phyloP scores from a whole-genome alignment of 2,888 invertebrate genomes.

The Chymomyza procnemis region DNA sequence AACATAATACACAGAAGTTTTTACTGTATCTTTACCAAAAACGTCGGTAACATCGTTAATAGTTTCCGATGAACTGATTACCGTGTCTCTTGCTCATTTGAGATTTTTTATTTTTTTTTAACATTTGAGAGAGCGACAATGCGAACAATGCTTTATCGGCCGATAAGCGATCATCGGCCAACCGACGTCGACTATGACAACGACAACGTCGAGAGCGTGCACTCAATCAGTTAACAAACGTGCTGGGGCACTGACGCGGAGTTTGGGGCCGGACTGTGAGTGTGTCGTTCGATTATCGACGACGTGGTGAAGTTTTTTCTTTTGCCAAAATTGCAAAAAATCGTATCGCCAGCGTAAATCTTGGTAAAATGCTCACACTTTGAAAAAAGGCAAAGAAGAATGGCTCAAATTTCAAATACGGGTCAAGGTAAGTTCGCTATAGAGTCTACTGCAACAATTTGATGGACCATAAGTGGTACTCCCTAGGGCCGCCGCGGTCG shows the following conservation, averaged over 20 bases:
- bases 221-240: conserved; percentile 63
- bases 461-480: neutral
- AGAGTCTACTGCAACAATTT: neutral
- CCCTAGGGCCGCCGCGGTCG: conserved; percentile 35
- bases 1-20: too few species aligned
- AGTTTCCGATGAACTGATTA: neutral
- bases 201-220: conserved; percentile 37
- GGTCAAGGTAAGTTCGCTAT: conserved; percentile 53
- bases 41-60: neutral
- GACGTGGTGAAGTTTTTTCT: conserved; percentile 59
- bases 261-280: conserved; percentile 29
- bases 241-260: conserved; percentile 45
- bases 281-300: conserved; percentile 57
- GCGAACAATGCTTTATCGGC: conserved; percentile 19
- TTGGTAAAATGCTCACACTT: conserved; percentile 44
- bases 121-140: neutral
- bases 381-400: conserved; percentile 34
- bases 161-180: conserved; percentile 55
- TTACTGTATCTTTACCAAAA: neutral
- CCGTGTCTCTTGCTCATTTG: neutral
- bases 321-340: conserved; percentile 27
- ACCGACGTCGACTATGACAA: neutral
- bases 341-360: conserved; percentile 24
- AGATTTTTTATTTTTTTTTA: too few species aligned
- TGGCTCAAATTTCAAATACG: conserved; percentile 55